Conservation (phyloP, 2,797 vertebrate genomes). For the Alexandromys oeconomus region DNA sequence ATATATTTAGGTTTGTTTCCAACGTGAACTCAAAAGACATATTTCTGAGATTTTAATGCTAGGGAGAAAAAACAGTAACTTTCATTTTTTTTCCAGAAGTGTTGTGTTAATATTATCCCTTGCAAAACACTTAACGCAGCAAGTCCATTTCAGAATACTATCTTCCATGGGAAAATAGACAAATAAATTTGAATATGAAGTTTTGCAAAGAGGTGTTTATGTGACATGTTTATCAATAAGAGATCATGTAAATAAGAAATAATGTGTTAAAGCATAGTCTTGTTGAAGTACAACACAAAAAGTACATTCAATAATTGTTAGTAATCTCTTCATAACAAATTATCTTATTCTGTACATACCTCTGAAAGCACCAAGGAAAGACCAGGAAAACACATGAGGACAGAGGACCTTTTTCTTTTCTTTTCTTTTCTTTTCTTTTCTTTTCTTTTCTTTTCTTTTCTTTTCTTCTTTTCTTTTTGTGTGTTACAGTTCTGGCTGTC, state of each 20-base stretch:
- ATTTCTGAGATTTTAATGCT: neutral
- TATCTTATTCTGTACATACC: neutral
- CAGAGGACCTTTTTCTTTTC: neutral
- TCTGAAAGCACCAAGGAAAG: neutral
- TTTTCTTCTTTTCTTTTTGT: too few species aligned
- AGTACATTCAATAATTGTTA: neutral
- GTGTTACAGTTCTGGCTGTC: too few species aligned
- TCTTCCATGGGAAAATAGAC: neutral
- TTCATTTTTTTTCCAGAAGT: neutral
- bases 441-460: too few species aligned
- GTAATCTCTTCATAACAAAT: neutral
- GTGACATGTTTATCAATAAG: neutral
- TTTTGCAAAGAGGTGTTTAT: neutral
- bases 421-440: too few species aligned
- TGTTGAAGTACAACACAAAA: neutral
- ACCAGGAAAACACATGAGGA: neutral
- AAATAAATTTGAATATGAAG: neutral
- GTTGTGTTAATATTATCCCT: neutral
- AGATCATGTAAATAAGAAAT: neutral
- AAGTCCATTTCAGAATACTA: neutral
- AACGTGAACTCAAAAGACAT: neutral
- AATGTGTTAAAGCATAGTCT: neutral
- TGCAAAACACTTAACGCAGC: neutral
- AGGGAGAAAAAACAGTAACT: too few species aligned
- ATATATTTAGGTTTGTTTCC: neutral